Evolutionary conservation across 2,888 invertebrate genomes (phyloP).

Genomic region (Lasioglossum morio): DNA sequence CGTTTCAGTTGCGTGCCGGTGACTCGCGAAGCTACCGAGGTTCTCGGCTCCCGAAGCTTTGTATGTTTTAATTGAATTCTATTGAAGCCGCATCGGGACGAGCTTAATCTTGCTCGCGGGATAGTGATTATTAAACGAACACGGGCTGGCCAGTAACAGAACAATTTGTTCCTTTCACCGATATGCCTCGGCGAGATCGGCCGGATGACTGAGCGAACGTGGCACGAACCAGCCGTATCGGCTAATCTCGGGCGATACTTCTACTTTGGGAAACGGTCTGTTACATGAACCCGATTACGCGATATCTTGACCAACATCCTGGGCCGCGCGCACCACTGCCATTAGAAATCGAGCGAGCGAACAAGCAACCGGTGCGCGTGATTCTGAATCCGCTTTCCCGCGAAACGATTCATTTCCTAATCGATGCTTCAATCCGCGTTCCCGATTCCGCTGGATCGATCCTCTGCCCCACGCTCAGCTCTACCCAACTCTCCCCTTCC

Average conservation of each 20-base stretch:
- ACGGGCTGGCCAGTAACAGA: slow-evolving; percentile 25
- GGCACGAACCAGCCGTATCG: slow-evolving; percentile 44
- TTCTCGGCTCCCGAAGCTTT: not conserved
- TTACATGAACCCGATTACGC: slow-evolving; percentile 43
- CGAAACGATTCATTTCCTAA: slow-evolving; percentile 35
- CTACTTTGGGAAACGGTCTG: slow-evolving; percentile 44
- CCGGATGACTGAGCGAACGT: slow-evolving; percentile 31
- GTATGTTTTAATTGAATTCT: slow-evolving; percentile 1
- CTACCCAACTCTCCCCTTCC: not conserved
- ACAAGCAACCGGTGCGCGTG: slow-evolving; percentile 14
- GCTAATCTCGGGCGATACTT: slow-evolving; percentile 40
- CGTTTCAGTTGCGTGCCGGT: not conserved
- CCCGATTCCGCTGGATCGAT: slow-evolving; percentile 24
- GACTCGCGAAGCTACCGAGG: not conserved
- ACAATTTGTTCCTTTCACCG: slow-evolving; percentile 62
- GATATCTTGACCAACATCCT: slow-evolving; percentile 42
- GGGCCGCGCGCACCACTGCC: not conserved
- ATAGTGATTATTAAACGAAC: slow-evolving; percentile 52
- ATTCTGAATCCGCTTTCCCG: slow-evolving; percentile 28
- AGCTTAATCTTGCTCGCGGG: slow-evolving; percentile 2
- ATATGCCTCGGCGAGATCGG: slow-evolving; percentile 53
- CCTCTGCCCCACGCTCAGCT: not conserved
- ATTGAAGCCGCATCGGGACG: not conserved
- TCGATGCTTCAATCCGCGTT: slow-evolving; percentile 21
- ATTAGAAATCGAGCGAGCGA: slow-evolving; percentile 3